Evolutionary conservation across 2,113 vertebrate species (phyloP).

Genomic region (Lampris megalopsis): DNA sequence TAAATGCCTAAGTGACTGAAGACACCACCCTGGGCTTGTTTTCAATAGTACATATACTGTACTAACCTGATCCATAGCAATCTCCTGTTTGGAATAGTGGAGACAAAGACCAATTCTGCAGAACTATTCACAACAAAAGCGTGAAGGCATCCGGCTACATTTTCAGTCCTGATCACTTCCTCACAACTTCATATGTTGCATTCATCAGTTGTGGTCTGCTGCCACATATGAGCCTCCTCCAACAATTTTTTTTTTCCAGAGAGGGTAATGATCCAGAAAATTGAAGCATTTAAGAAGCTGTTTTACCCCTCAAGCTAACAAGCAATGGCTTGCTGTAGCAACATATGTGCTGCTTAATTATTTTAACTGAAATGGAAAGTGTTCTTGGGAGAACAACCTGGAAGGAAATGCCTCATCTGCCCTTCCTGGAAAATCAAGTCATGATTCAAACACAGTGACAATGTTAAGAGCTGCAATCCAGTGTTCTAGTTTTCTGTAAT

Average conservation of each 20-base stretch:
- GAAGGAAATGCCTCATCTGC: neutral
- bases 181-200: neutral
- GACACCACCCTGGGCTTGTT: too few relatives aligned
- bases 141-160: neutral
- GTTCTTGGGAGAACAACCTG: constrained; percentile 16
- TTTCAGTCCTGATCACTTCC: neutral
- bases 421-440: neutral
- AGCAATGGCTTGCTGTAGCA: neutral
- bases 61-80: too few relatives aligned
- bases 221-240: neutral
- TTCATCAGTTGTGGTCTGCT: neutral
- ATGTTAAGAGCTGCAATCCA: neutral
- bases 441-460: constrained; percentile 4
- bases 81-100: too few relatives aligned
- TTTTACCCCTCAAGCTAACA: constrained; percentile 1
- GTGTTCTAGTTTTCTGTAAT: neutral
- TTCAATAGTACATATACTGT: too few relatives aligned
- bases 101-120: too few relatives aligned
- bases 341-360: neutral
- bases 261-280: neutral
- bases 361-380: constrained; percentile 2
- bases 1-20: too few relatives aligned
- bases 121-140: neutral
- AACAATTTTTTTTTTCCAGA: neutral
- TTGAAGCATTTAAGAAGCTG: constrained; percentile 1